Evolutionary conservation across 2,113 vertebrate genomes (phyloP), one percentile per base, ranked within the genome.

Genomic region (Catagonus wagneri): DNA sequence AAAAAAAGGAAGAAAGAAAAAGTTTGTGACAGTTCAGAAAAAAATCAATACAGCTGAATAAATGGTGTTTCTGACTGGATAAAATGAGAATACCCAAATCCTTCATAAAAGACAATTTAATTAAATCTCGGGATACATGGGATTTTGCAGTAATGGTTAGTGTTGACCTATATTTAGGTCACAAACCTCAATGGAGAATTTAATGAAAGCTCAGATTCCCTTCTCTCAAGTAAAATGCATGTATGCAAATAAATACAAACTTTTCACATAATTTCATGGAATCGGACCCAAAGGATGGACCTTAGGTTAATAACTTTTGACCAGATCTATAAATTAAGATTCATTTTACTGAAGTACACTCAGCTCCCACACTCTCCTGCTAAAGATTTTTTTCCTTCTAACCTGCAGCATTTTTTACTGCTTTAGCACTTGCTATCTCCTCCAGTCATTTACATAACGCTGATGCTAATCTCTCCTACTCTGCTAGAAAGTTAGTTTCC

Each of bases 81-180:
- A 72, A 95, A 95, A 54, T 60, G 23, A 95, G 14, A 27, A 84
- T 92, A 58, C 7, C 1, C 2, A 76, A 56, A 83, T 91, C 13
- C 10, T 81, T 93, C 65, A 79, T 83, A 58, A 92, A 79, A 88
- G 13, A 11, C 56, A 93, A 86, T 54, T 74, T 97, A 96, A 95
- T 97, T 94, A 87, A 75, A 94, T 79, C 23, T 94, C 7, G 78
- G 23, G 22, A 44, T 93, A 65, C 36, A 66, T 36, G 20, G 11
- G 6, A 0, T 44, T 96, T 25, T 58, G 14, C n/a, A 25, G 7
- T 54, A 4, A 44, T 19, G 12, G 20, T 88, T 19, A 36, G 58
- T 23, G 12, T 68, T 94, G 83, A 93, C 60, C 72, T 96, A 69
- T 95, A 68, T 89, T 91, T 93, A 87, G 54, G 60, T 96, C 71